These are phyloP conservation scores for Ormyrus nitidulus DNA, from an alignment of 2,888 invertebrate species.

Conservation along the genomic window DNA sequence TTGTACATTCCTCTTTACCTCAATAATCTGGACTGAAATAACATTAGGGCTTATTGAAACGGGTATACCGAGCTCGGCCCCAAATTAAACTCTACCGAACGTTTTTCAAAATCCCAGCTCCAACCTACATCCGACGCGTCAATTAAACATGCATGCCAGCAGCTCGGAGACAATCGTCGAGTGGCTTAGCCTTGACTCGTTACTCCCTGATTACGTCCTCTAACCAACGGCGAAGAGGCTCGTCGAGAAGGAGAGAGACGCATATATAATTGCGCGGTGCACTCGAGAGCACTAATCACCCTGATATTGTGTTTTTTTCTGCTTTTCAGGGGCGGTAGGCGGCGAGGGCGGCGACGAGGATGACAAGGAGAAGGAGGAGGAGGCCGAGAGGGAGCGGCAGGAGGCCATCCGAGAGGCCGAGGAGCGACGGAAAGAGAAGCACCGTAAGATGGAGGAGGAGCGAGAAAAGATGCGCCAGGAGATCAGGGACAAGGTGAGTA, in stretches of 20 bases:
- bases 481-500: conserved; percentile 97
- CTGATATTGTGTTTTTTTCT: conserved; percentile 46
- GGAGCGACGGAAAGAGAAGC: conserved; percentile 98
- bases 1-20: too few relatives aligned
- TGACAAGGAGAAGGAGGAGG: conserved; percentile 98
- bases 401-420: conserved; percentile 99
- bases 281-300: conserved; percentile 45
- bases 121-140: too few relatives aligned
- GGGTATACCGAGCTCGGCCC: too few relatives aligned
- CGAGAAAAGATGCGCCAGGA: conserved; percentile 99
- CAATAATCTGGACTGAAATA: too few relatives aligned
- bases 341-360: conserved; percentile 94
- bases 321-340: conserved; percentile 86
- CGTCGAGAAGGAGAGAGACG: conserved; percentile 1
- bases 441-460: conserved; percentile 99
- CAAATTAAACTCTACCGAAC: too few relatives aligned
- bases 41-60: too few relatives aligned
- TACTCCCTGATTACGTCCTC: too few relatives aligned
- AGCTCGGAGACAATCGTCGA: too few relatives aligned
- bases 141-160: too few relatives aligned
- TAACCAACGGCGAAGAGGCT: too few relatives aligned
- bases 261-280: conserved; percentile 25
- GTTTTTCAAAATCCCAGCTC: too few relatives aligned
- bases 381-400: conserved; percentile 97
- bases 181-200: too few relatives aligned